A percentile compares a stretch with the other conserved stretches of the same genome.
These are phyloP conservation scores for Penelope pileata DNA, from an alignment of 2,113 vertebrate genomes.

Conservation along the genomic window DNA sequence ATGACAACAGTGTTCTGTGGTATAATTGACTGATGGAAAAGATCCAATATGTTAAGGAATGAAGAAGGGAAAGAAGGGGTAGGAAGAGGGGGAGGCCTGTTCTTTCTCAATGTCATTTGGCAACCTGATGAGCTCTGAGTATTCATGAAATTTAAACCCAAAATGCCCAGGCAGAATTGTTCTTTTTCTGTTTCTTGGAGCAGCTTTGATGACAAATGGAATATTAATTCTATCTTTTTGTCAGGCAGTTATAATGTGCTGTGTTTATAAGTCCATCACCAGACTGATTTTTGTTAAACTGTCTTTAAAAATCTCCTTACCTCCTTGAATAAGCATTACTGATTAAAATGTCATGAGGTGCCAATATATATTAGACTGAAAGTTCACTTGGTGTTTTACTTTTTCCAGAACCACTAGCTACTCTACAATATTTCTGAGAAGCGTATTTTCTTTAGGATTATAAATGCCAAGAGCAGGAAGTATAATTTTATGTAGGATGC, in stretches of 20 bases:
- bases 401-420: constrained; percentile 44
- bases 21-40: constrained; percentile 30
- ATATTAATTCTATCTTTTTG: constrained; percentile 50
- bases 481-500: background rate
- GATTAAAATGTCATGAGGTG: constrained; percentile 48
- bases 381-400: constrained; percentile 49
- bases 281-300: constrained; percentile 37
- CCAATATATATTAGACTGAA: constrained; percentile 61
- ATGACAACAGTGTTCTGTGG: constrained; percentile 5
- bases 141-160: constrained; percentile 52
- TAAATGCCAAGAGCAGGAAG: constrained; percentile 48
- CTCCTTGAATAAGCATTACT: constrained; percentile 38
- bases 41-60: background rate
- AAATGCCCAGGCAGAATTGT: constrained; percentile 1
- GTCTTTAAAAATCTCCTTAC: constrained; percentile 43
- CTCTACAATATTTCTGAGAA: constrained; percentile 14
- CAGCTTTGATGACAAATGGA: constrained; percentile 11
- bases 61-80: background rate
- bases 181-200: constrained; percentile 16
- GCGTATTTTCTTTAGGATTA: constrained; percentile 33
- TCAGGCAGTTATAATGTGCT: constrained; percentile 13
- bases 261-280: constrained; percentile 37
- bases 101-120: constrained; percentile 58
- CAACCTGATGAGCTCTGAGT: constrained; percentile 38
- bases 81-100: background rate